Conservation (phyloP, 2,797 vertebrate species). For the Heliangelus exortis region DNA sequence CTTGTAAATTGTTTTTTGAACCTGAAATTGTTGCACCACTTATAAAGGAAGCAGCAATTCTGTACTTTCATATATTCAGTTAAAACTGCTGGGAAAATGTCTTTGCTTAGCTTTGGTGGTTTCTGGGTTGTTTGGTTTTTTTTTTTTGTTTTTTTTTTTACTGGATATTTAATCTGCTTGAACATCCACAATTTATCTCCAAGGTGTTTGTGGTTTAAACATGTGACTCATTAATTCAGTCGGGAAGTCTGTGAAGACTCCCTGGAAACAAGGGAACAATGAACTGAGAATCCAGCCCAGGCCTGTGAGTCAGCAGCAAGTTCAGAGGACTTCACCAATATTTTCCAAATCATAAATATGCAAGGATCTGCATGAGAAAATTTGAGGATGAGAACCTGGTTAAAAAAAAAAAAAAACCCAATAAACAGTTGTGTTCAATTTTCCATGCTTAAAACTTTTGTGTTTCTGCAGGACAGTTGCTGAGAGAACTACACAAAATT, state of each 20-base stretch:
- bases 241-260: not conserved
- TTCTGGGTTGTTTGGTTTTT: too few species aligned
- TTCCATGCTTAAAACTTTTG: not conserved
- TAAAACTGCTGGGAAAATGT: not conserved
- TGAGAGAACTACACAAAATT: not conserved
- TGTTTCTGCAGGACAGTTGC: not conserved
- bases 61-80: not conserved
- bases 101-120: not conserved
- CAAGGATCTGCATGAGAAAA: not conserved
- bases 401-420: not conserved
- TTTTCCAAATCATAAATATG: constrained; percentile 4
- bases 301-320: not conserved
- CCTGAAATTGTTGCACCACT: not conserved
- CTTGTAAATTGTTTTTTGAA: not conserved
- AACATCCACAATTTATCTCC: not conserved
- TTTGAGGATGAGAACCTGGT: not conserved
- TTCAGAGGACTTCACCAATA: not conserved
- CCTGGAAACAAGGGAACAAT: constrained; percentile 7
- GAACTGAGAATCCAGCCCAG: not conserved
- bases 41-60: not conserved
- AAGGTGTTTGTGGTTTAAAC: constrained; percentile 41
- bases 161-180: not conserved
- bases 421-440: not conserved
- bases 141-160: not conserved
- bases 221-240: not conserved